Evolutionary conservation across 53 echinoderm and acorn worm species (phyloP), one percentile per base, ranked within the genome.

Genomic region (Luidia sarsii): DNA sequence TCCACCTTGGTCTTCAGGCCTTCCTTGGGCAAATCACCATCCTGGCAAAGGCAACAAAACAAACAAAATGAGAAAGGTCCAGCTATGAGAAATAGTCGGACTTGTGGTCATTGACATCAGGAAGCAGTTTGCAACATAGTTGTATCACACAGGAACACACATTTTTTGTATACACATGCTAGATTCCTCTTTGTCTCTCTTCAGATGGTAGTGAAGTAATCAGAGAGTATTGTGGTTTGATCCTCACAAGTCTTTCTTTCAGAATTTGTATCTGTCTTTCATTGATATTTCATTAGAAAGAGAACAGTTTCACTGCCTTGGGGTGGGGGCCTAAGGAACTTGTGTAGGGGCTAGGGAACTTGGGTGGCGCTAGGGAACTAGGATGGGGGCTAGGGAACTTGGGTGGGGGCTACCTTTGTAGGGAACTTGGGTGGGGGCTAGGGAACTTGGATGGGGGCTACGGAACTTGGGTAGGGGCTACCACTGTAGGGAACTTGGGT

Each of bases 1-100:
- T 95, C 95, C 6, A 95, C 79, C 52, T 92, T 89, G 3, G 95
- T 95, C 59, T 95, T 95, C 52, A 95, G 70, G n/a, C 79, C 90
- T 3, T 81, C 84, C 48, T 83, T 48, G 2, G 80, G 50, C 61
- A 80, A 55, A 59, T 79, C 66, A 35, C 83, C 75, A 32, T 90
- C 95, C 95, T 95, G 9, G 14, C 48, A n/a, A 60, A 29, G 32
- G 30, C 13, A 48, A 45, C 34, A 24, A 79, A 1, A 35, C 51
- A 49, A 65, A 10, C 5, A 15, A 19, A 56, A 59, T 19, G 30
- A 18, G 23, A 20, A 32, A 21, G 7, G n/a, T n/a, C n/a, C n/a
- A n/a, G n/a, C n/a, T 65, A 75, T 37, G 20, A 23, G 14, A 43
- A 13, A 43, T 6, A 43, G 13, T 8, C 13, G 43, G 7, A 43